phyloP scores from a whole-genome alignment of 2,888 invertebrate genomes.

The Emesis furor region DNA sequence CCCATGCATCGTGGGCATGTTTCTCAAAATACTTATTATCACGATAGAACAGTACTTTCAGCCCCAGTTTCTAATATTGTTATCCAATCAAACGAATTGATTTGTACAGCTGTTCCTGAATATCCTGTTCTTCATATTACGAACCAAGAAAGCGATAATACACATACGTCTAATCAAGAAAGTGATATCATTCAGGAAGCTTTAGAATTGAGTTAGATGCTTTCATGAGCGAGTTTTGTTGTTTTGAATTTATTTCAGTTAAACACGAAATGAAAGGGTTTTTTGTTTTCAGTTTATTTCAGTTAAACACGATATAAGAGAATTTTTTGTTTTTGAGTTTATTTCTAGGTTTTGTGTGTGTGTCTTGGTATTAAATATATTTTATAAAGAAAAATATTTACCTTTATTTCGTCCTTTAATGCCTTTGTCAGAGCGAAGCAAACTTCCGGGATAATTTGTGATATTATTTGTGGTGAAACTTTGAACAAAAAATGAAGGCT shows the following conservation, averaged over 20 bases:
- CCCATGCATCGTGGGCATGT: too few species aligned
- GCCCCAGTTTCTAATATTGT: slow-evolving; percentile 16
- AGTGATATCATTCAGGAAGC: background rate
- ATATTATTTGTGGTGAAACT: slow-evolving; percentile 55
- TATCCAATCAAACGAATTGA: background rate
- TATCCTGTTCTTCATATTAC: slow-evolving; percentile 1
- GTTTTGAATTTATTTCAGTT: too few species aligned
- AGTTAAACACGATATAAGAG: too few species aligned
- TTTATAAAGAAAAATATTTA: background rate
- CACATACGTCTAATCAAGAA: background rate
- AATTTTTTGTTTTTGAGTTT: too few species aligned
- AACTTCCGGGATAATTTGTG: slow-evolving; percentile 56
- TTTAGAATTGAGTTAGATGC: slow-evolving; percentile 20
- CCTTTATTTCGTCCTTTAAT: slow-evolving; percentile 45
- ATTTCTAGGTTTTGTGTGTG: too few species aligned
- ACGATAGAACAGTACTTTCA: background rate
- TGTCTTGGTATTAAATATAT: too few species aligned
- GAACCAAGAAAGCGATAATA: background rate
- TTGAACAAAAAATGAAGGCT: slow-evolving; percentile 60
- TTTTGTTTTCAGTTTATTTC: too few species aligned
- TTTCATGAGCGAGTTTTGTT: background rate
- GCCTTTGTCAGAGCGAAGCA: slow-evolving; percentile 43
- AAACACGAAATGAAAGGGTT: too few species aligned
- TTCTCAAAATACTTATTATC: slow-evolving; percentile 2
- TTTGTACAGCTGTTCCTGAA: background rate